phyloP scores from a whole-genome alignment of 2,888 invertebrate species.

The Acronicta aceris region DNA sequence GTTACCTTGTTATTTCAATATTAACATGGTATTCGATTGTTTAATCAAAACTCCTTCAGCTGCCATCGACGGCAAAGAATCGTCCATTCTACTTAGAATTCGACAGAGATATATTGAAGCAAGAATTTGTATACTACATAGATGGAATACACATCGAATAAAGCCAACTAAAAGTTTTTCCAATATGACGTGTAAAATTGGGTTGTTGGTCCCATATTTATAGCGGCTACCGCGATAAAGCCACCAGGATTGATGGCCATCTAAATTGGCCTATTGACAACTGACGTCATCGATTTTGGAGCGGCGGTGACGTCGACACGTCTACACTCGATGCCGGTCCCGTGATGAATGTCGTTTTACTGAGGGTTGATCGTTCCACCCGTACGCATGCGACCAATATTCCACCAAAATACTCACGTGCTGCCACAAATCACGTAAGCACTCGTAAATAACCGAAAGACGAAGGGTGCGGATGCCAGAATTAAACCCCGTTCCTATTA shows the following conservation, averaged over 20 bases:
- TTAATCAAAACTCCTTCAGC: too few species aligned
- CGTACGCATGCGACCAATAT: constrained; percentile 50
- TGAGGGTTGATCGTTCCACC: constrained; percentile 41
- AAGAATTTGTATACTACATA: constrained; percentile 32
- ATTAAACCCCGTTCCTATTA: constrained; percentile 57
- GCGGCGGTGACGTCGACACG: constrained; percentile 58
- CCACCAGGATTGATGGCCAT: constrained; percentile 66
- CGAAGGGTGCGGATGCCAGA: constrained; percentile 46
- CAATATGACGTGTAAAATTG: constrained; percentile 57
- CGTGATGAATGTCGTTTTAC: constrained; percentile 62
- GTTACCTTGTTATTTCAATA: constrained; percentile 21
- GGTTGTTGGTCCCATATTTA: constrained; percentile 66
- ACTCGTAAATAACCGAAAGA: constrained; percentile 44
- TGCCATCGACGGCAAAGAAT: constrained; percentile 19
- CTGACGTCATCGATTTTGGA: constrained; percentile 67
- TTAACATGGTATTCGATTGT: constrained; percentile 23
- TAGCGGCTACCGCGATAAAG: constrained; percentile 64
- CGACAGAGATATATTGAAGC: constrained; percentile 25
- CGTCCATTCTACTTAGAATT: constrained; percentile 29
- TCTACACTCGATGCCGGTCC: constrained; percentile 49
- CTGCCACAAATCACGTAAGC: constrained; percentile 52
- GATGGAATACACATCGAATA: constrained; percentile 29
- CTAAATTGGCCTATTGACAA: constrained; percentile 68
- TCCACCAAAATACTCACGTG: constrained; percentile 35
- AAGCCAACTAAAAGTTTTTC: constrained; percentile 36